A percentile compares a stretch with the other conserved stretches of the same genome.
phyloP scores from a whole-genome alignment of 92 coral and sea anemone genomes.

The Siderastrea radians region DNA sequence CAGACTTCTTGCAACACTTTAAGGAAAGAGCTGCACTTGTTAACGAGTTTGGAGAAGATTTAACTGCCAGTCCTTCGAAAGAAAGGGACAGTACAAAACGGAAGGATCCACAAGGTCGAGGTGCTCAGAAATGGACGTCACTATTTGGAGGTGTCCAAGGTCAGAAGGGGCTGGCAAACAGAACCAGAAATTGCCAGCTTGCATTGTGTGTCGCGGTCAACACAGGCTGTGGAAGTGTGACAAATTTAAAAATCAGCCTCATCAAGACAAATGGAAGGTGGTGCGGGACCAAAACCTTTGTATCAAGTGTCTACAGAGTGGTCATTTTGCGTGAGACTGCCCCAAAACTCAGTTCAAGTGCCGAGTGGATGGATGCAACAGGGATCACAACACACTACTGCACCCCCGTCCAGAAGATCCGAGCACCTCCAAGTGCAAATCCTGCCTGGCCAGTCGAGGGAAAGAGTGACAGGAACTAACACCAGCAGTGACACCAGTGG shows the following conservation, averaged over 20 bases:
- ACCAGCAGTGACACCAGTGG: neutral
- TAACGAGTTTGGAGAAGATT: conserved; percentile 76
- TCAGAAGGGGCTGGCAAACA: neutral
- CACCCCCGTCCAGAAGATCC: conserved; percentile 56
- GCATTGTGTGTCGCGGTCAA: conserved; percentile 43
- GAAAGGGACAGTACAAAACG: conserved; percentile 26
- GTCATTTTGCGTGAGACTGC: conserved; percentile 66
- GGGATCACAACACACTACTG: conserved; percentile 36
- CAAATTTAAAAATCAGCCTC: conserved; percentile 42
- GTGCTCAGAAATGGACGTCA: neutral
- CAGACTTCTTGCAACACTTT: conserved; percentile 53
- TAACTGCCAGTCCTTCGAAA: neutral
- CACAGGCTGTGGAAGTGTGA: conserved; percentile 79
- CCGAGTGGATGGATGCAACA: too few relatives aligned
- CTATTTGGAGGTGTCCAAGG: conserved; percentile 14
- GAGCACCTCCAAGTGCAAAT: neutral
- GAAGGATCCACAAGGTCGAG: conserved; percentile 9
- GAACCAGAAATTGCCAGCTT: conserved; percentile 25
- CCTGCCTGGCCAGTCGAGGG: neutral
- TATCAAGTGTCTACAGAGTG: conserved; percentile 68
- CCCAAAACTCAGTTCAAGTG: conserved; percentile 20
- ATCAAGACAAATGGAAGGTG: conserved; percentile 35
- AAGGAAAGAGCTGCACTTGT: conserved; percentile 73
- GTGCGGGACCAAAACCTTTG: conserved; percentile 63
- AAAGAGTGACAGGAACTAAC: neutral